Evolutionary conservation across 1,140 invertebrate species (phyloP).

Genomic region (Cylas formicarius): DNA sequence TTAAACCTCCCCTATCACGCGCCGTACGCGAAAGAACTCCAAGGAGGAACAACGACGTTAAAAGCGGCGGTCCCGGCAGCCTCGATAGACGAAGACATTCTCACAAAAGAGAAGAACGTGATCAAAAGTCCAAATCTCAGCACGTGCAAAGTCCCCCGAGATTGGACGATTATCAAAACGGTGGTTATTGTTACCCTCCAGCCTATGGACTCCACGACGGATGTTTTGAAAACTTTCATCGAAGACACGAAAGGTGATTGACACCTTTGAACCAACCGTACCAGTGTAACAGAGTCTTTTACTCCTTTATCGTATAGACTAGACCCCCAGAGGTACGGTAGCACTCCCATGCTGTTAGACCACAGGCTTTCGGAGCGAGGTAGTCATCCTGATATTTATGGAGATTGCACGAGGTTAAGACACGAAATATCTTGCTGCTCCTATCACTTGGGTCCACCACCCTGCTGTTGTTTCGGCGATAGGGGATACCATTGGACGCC

Average conservation of each 20-base stretch:
- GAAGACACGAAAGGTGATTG: slow-evolving; percentile 36
- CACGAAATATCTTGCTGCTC: slow-evolving; percentile 36
- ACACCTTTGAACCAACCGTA: not conserved
- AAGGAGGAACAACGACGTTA: slow-evolving; percentile 25
- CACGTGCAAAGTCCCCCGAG: slow-evolving; percentile 41
- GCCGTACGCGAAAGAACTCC: slow-evolving; percentile 31
- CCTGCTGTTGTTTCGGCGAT: slow-evolving; percentile 38
- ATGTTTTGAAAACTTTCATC: slow-evolving; percentile 37
- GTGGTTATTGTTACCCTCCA: slow-evolving; percentile 42
- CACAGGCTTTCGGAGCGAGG: slow-evolving; percentile 30
- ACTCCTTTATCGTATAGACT: slow-evolving; percentile 20
- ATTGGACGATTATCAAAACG: slow-evolving; percentile 41
- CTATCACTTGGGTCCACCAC: slow-evolving; percentile 35
- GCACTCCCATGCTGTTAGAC: slow-evolving; percentile 40
- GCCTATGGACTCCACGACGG: slow-evolving; percentile 28
- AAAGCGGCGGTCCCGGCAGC: slow-evolving; percentile 46
- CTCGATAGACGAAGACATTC: slow-evolving; percentile 46
- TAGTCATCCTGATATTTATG: slow-evolving; percentile 39
- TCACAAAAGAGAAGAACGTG: slow-evolving; percentile 44
- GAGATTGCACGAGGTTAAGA: slow-evolving; percentile 30
- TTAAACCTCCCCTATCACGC: slow-evolving; percentile 39
- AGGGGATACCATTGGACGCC: slow-evolving; percentile 38
- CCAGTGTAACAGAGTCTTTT: not conserved
- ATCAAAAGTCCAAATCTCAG: slow-evolving; percentile 51
- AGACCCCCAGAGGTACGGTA: slow-evolving; percentile 43